These are phyloP conservation scores for Lampris megalopsis DNA, from an alignment of 2,113 vertebrate genomes.

Conservation along the genomic window DNA sequence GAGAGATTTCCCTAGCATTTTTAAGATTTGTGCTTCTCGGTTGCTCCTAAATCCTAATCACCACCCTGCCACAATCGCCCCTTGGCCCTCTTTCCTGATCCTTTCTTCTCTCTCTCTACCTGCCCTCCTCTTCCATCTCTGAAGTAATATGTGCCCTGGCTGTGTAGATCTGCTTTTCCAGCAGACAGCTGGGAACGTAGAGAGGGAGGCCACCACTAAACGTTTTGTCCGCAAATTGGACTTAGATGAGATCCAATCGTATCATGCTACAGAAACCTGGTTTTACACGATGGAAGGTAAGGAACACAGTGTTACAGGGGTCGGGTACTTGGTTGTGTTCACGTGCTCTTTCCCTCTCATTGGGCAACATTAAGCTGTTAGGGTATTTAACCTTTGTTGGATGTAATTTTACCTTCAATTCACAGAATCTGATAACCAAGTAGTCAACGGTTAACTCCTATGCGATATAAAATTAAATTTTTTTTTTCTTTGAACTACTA, in stretches of 20 bases:
- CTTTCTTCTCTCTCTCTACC: neutral
- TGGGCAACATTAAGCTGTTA: constrained; percentile 2
- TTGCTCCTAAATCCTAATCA: neutral
- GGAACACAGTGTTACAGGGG: constrained; percentile 9
- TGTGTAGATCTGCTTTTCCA: neutral
- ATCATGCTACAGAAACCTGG: too few species aligned
- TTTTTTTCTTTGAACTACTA: neutral
- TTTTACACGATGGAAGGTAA: neutral
- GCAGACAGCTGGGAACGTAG: too few species aligned
- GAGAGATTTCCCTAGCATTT: neutral
- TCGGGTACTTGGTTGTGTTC: constrained; percentile 3
- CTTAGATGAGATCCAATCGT: too few species aligned
- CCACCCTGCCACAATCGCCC: neutral
- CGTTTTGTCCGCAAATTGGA: too few species aligned
- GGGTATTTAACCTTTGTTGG: neutral
- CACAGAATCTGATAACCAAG: neutral
- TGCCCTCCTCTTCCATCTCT: neutral
- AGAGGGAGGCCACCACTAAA: too few species aligned
- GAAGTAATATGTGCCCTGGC: neutral
- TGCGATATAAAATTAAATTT: neutral
- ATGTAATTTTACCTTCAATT: constrained; percentile 1
- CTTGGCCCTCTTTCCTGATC: neutral
- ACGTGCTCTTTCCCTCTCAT: constrained; percentile 20
- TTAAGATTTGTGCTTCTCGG: neutral
- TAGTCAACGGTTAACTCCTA: neutral